Conservation (phyloP, 2,888 invertebrate genomes). For the Lochmaea crataegi region DNA sequence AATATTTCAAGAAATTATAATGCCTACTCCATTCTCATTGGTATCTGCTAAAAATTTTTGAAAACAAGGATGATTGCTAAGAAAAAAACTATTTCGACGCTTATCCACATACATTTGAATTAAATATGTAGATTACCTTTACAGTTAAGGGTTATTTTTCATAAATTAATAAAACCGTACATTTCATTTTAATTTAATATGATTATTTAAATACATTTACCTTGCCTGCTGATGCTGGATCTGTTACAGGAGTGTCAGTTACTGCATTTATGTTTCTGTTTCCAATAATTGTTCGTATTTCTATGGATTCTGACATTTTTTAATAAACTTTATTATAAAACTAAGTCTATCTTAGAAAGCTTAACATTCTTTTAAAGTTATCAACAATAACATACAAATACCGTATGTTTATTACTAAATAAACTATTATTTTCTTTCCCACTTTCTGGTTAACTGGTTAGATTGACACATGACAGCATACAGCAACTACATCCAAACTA, state of each 20-base stretch:
- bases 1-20: constrained; percentile 5
- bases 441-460: background rate
- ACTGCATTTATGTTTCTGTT: constrained; percentile 69
- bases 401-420: constrained; percentile 16
- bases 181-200: constrained; percentile 19
- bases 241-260: constrained; percentile 80
- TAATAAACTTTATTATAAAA: constrained; percentile 11
- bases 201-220: constrained; percentile 57
- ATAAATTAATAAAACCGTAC: background rate
- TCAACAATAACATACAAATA: constrained; percentile 11
- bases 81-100: background rate
- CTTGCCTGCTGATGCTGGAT: constrained; percentile 76
- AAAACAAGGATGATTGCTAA: background rate
- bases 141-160: constrained; percentile 9
- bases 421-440: constrained; percentile 1
- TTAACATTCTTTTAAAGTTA: constrained; percentile 27
- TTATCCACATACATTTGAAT: too few relatives aligned
- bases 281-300: constrained; percentile 62
- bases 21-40: background rate
- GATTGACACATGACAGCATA: background rate
- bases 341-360: constrained; percentile 21
- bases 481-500: too few relatives aligned
- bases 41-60: background rate
- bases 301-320: constrained; percentile 62
- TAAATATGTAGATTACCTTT: background rate